These are phyloP conservation scores for Sternotherus odoratus DNA, from an alignment of 2,797 vertebrate genomes.

Conservation along the genomic window DNA sequence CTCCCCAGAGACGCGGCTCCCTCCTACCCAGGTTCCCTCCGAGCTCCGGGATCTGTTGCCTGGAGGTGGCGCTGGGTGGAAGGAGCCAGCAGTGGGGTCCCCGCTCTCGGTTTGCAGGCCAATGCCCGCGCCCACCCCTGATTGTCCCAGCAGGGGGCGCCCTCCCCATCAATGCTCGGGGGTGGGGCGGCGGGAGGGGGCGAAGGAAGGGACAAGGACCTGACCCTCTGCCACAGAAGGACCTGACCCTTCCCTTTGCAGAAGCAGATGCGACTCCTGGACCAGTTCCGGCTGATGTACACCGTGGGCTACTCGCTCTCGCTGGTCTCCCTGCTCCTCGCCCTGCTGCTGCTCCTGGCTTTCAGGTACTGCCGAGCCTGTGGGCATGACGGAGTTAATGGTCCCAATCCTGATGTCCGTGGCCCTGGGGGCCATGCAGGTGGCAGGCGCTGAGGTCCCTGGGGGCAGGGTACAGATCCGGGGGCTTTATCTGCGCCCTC, in stretches of 20 bases:
- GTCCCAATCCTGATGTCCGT: not conserved
- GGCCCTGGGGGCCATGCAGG: not conserved
- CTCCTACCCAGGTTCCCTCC: not conserved
- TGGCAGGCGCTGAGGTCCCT: not conserved
- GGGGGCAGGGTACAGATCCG: not conserved
- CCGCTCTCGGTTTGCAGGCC: not conserved
- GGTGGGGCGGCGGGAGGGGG: not conserved
- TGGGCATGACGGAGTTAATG: not conserved
- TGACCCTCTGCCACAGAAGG: not conserved
- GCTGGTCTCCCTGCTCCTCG: constrained; percentile 87
- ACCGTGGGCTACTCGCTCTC: constrained; percentile 93
- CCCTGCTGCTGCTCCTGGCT: constrained; percentile 86
- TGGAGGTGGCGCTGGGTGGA: too few relatives aligned
- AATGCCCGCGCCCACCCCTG: not conserved
- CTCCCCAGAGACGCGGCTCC: not conserved
- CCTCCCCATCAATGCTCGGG: not conserved
- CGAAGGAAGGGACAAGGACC: not conserved
- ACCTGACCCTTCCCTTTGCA: not conserved
- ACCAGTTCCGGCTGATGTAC: constrained; percentile 87
- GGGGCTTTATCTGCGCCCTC: not conserved
- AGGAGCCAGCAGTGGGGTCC: too few relatives aligned
- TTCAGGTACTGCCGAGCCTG: constrained; percentile 85
- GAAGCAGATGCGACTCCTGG: constrained; percentile 85
- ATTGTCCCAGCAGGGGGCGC: not conserved
- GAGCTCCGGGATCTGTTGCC: too few relatives aligned